Evolutionary conservation across 1,140 invertebrate genomes (phyloP).

Genomic region (Ylistrum balloti): DNA sequence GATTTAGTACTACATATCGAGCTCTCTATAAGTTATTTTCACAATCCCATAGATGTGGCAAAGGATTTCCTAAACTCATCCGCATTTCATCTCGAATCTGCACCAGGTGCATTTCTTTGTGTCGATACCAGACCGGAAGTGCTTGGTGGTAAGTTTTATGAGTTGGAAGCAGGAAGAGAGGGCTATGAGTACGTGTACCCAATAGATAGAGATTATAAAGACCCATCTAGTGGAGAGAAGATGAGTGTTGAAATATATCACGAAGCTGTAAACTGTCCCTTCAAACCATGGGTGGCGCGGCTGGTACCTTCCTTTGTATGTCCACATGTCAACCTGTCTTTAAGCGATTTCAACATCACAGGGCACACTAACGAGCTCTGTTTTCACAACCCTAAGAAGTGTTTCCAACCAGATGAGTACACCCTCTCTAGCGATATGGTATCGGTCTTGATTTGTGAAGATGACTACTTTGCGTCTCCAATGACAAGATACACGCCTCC

Average conservation of each 20-base stretch:
- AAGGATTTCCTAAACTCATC: neutral
- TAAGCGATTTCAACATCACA: neutral
- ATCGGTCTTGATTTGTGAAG: neutral
- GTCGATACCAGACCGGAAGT: neutral
- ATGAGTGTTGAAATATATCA: neutral
- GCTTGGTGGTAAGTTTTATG: neutral
- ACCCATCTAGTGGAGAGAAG: neutral
- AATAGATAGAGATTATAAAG: neutral
- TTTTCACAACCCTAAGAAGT: neutral
- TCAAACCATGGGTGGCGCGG: neutral
- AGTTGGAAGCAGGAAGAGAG: neutral
- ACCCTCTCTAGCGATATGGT: neutral
- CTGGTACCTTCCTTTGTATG: neutral
- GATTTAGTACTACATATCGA: neutral
- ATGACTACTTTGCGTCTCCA: neutral
- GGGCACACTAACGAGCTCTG: neutral
- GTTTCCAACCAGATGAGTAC: neutral
- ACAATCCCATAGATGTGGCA: neutral
- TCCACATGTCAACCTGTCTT: slow-evolving; percentile 5
- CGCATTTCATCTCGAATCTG: neutral
- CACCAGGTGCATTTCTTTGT: neutral
- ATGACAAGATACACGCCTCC: neutral
- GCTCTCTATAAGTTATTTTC: neutral
- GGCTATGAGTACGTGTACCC: neutral
- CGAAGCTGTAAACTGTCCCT: neutral